A percentile compares a stretch with the other conserved stretches of the same genome.
These are phyloP conservation scores for Piprites chloris DNA, from an alignment of 2,113 vertebrate species.

Conservation along the genomic window DNA sequence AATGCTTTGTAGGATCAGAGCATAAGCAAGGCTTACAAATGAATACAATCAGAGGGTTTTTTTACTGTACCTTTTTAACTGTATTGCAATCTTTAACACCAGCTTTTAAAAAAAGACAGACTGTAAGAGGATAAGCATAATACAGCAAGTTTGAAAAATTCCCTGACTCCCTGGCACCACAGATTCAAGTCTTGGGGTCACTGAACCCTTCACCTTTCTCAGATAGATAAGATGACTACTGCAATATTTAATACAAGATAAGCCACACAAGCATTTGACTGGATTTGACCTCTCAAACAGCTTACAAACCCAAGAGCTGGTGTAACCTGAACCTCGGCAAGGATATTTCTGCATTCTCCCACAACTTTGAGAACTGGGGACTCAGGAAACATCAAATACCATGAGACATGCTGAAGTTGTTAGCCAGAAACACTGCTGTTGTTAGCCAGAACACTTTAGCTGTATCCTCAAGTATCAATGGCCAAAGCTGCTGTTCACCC, in stretches of 20 bases:
- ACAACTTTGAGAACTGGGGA: background rate
- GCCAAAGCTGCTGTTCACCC: background rate
- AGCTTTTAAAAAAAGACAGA: background rate
- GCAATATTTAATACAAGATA: constrained; percentile 62
- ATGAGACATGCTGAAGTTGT: background rate
- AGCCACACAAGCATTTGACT: constrained; percentile 57
- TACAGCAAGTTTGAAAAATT: constrained; percentile 41
- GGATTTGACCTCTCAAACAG: constrained; percentile 55
- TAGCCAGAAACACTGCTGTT: background rate
- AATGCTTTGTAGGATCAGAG: background rate
- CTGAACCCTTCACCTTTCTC: constrained; percentile 47
- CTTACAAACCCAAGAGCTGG: constrained; percentile 55
- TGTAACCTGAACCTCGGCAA: constrained; percentile 38
- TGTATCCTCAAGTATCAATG: background rate
- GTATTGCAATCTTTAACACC: background rate
- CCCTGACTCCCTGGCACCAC: constrained; percentile 13
- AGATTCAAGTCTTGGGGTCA: constrained; percentile 6
- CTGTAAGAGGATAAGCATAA: constrained; percentile 49
- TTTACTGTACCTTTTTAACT: background rate
- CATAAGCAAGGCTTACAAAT: constrained; percentile 26
- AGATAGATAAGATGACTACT: constrained; percentile 56
- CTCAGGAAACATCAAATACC: background rate
- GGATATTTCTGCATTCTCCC: background rate
- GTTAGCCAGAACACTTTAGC: background rate
- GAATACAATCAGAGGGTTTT: background rate